These are phyloP conservation scores for Melopsittacus undulatus DNA, from an alignment of 2,797 vertebrate species.

Conservation along the genomic window DNA sequence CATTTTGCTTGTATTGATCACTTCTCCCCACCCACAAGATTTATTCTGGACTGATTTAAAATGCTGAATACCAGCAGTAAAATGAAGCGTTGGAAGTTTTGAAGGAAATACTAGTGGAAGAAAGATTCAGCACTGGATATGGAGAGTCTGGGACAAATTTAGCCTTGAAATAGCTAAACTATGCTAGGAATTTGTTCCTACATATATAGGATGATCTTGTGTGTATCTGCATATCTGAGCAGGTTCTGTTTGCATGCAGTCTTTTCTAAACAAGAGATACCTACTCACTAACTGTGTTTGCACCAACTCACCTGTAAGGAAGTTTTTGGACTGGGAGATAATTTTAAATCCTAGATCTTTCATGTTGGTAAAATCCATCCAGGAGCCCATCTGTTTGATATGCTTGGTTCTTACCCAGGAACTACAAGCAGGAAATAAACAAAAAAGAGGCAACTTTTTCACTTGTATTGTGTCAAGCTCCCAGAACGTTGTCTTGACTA, in stretches of 20 bases:
- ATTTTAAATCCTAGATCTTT: constrained; percentile 51
- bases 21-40: neutral
- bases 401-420: neutral
- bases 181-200: neutral
- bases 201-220: neutral
- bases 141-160: neutral
- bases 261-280: constrained; percentile 9
- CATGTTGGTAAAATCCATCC: constrained; percentile 37
- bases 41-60: constrained; percentile 33
- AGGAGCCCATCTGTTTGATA: constrained; percentile 36
- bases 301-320: neutral
- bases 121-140: neutral
- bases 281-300: constrained; percentile 18
- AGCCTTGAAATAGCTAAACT: neutral
- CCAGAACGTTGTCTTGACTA: constrained; percentile 29
- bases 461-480: neutral
- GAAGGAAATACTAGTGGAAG: constrained; percentile 4
- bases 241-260: constrained; percentile 30
- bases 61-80: neutral
- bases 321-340: constrained; percentile 28
- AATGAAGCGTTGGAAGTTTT: neutral
- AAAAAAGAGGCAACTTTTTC: neutral
- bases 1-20: constrained; percentile 21
- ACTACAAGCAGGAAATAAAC: constrained; percentile 28
- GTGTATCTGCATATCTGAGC: neutral